Percentiles rank a stretch among this genome's conserved stretches.
Conservation (phyloP, 92 coral and sea anemone genomes). For the Siderastrea radians region DNA sequence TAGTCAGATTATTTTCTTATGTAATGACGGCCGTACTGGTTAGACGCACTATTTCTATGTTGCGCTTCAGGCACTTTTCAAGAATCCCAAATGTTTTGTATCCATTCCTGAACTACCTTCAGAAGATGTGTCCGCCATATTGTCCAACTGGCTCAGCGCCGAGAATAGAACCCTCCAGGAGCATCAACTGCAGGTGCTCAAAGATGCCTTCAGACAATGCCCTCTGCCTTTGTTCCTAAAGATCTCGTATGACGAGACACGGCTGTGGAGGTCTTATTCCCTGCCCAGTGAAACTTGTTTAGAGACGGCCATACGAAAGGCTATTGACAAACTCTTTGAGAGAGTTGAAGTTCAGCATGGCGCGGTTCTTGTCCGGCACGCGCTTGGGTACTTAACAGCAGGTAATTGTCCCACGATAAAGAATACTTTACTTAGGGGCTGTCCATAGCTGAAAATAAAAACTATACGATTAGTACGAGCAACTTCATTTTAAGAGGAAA, state of each 20-base stretch:
- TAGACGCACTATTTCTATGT: not conserved
- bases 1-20: too few relatives aligned
- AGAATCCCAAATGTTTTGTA: constrained; percentile 73
- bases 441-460: too few relatives aligned
- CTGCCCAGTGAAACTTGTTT: constrained; percentile 63
- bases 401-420: constrained; percentile 22
- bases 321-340: constrained; percentile 77
- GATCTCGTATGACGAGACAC: constrained; percentile 87
- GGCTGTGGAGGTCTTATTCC: constrained; percentile 82
- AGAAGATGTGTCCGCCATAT: constrained; percentile 74
- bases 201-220: constrained; percentile 76
- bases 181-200: constrained; percentile 62
- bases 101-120: constrained; percentile 75
- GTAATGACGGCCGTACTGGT: not conserved
- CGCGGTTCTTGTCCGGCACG: constrained; percentile 76
- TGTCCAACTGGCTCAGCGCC: constrained; percentile 80
- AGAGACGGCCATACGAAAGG: constrained; percentile 73
- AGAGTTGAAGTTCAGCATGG: constrained; percentile 80
- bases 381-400: constrained; percentile 86
- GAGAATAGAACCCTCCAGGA: constrained; percentile 73
- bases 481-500: too few relatives aligned
- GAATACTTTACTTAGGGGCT: too few relatives aligned
- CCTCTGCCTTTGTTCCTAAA: constrained; percentile 88
- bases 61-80: constrained; percentile 64
- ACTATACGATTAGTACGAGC: too few relatives aligned